Evolutionary conservation across 2,113 vertebrate species (phyloP).

Genomic region (Eptesicus fuscus): DNA sequence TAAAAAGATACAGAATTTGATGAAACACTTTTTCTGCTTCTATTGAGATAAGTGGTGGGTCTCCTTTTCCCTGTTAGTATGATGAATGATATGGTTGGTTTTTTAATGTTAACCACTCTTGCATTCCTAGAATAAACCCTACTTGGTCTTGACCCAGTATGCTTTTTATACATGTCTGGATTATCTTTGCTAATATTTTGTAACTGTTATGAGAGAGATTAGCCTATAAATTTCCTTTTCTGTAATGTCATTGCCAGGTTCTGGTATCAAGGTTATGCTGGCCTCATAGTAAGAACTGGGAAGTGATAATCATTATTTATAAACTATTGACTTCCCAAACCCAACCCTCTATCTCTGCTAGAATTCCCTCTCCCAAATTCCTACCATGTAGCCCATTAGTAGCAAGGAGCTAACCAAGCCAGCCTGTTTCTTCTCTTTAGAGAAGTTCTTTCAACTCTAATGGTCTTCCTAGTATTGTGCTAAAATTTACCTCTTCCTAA

Average conservation of each 20-base stretch:
- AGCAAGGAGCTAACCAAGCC: background rate
- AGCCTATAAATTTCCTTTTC: background rate
- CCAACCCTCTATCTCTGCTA: background rate
- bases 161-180: background rate
- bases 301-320: background rate
- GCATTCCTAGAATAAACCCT: background rate
- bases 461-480: background rate
- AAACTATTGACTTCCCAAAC: background rate
- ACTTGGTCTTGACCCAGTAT: background rate
- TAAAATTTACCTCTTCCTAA: background rate
- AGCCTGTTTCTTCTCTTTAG: background rate
- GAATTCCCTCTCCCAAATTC: background rate
- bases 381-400: background rate
- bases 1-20: background rate
- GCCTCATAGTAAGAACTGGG: background rate
- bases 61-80: background rate
- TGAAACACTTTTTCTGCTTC: background rate
- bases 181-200: background rate
- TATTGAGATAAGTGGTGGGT: background rate
- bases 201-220: background rate
- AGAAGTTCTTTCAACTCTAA: background rate
- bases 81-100: background rate
- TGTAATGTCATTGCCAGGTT: background rate
- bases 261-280: background rate
- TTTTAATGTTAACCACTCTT: background rate